Conservation (phyloP, 2,797 vertebrate species). For the Ctenochaetus hawaiiensis region DNA sequence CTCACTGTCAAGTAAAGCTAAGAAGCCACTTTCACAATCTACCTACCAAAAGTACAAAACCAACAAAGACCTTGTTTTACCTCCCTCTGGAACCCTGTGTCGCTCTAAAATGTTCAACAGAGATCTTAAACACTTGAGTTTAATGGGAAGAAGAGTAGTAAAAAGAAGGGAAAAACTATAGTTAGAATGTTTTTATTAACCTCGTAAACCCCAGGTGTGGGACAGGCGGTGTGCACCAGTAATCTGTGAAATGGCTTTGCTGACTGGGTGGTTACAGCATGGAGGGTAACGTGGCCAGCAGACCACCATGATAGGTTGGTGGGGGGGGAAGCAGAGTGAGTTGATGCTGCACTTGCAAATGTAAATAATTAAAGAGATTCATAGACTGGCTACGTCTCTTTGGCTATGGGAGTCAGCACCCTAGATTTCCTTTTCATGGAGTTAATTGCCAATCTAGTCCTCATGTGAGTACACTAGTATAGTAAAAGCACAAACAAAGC, state of each 20-base stretch:
- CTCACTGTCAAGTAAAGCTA: constrained; percentile 29
- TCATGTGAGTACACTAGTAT: constrained; percentile 3
- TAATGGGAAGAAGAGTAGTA: constrained; percentile 84
- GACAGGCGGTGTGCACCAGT: constrained; percentile 86
- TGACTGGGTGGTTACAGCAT: constrained; percentile 76
- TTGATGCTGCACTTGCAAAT: constrained; percentile 64
- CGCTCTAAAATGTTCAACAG: constrained; percentile 82
- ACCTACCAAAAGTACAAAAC: constrained; percentile 72
- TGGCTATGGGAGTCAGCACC: constrained; percentile 45
- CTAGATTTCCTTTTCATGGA: constrained; percentile 34
- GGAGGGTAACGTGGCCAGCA: constrained; percentile 72
- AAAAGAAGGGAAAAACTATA: constrained; percentile 83
- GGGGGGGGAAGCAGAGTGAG: constrained; percentile 53
- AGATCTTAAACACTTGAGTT: constrained; percentile 84
- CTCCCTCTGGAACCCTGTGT: constrained; percentile 48
- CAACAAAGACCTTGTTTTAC: constrained; percentile 76
- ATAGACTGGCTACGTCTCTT: constrained; percentile 72
- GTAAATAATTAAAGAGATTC: constrained; percentile 86
- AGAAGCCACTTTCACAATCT: constrained; percentile 50
- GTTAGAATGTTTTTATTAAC: constrained; percentile 91
- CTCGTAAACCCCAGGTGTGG: constrained; percentile 85
- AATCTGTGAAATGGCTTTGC: constrained; percentile 92
- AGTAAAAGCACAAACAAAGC: background rate
- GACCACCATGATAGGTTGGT: constrained; percentile 45
- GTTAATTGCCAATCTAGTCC: constrained; percentile 31